These are phyloP conservation scores for Villa cingulata DNA, from an alignment of 2,888 invertebrate species.

Conservation along the genomic window DNA sequence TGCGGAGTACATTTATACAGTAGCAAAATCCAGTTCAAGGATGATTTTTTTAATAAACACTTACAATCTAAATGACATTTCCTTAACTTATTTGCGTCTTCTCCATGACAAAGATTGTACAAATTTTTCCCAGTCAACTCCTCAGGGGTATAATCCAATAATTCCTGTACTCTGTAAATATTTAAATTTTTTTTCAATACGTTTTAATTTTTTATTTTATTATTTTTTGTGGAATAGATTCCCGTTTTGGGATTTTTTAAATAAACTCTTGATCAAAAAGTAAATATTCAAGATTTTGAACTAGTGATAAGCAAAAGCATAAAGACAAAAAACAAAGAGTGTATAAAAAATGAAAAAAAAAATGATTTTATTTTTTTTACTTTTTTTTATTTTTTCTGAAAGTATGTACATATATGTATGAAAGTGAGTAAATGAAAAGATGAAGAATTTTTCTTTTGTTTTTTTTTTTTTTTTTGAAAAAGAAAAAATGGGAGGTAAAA, in stretches of 20 bases:
- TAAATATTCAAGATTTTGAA: slow-evolving; percentile 15
- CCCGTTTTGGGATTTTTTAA: slow-evolving; percentile 8
- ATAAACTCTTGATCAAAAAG: slow-evolving; percentile 10
- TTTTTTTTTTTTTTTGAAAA: too few relatives aligned
- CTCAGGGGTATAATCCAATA: slow-evolving; percentile 85
- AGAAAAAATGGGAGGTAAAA: background rate
- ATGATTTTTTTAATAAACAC: slow-evolving; percentile 36
- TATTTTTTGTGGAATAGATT: slow-evolving; percentile 2
- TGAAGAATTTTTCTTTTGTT: too few relatives aligned
- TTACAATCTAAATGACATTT: slow-evolving; percentile 93
- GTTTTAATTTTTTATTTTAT: background rate
- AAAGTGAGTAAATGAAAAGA: background rate
- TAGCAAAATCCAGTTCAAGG: background rate
- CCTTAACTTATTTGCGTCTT: slow-evolving; percentile 84
- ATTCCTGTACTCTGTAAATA: slow-evolving; percentile 65
- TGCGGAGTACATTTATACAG: background rate
- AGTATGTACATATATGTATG: background rate
- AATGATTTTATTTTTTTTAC: background rate
- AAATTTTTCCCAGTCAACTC: slow-evolving; percentile 88
- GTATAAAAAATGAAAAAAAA: background rate
- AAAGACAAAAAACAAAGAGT: background rate
- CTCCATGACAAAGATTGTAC: slow-evolving; percentile 89
- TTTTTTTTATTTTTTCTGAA: background rate
- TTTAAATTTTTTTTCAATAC: background rate
- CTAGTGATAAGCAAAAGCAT: slow-evolving; percentile 5